phyloP scores from a whole-genome alignment of 1,140 invertebrate genomes.

The Coenobita brevimanus region DNA sequence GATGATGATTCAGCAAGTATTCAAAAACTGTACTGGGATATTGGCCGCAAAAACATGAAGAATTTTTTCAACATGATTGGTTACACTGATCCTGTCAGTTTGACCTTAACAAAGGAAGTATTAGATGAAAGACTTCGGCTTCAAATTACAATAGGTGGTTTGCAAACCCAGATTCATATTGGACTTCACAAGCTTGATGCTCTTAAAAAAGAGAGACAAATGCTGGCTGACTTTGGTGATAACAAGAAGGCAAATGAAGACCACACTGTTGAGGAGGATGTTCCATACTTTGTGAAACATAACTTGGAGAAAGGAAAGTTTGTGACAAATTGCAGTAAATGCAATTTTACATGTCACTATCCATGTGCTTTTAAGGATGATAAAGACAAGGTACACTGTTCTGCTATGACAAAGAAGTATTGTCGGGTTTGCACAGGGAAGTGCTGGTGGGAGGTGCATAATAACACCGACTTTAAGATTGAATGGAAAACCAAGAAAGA shows the following conservation, averaged over 20 bases:
- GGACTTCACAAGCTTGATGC: conserved; percentile 8
- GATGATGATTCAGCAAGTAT: conserved; percentile 26
- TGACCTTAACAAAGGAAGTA: conserved; percentile 34
- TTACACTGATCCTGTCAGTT: conserved; percentile 16
- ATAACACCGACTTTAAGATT: conserved; percentile 14
- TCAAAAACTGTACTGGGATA: conserved; percentile 31
- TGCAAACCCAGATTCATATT: conserved; percentile 39
- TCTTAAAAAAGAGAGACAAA: conserved; percentile 30
- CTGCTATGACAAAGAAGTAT: conserved; percentile 1
- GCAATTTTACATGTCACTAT: conserved; percentile 31
- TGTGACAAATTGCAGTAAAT: conserved; percentile 42
- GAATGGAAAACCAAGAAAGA: background rate
- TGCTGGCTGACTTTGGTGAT: conserved; percentile 34
- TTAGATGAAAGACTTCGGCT: conserved; percentile 27
- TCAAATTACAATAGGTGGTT: conserved; percentile 17
- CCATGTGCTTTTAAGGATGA: conserved; percentile 32
- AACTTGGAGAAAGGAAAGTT: background rate
- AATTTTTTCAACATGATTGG: conserved; percentile 33
- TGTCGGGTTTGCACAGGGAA: conserved; percentile 11
- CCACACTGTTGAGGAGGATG: conserved; percentile 14
- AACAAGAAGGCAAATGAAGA: conserved; percentile 19
- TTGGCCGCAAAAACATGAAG: conserved; percentile 14
- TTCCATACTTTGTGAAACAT: conserved; percentile 8
- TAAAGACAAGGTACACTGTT: background rate
- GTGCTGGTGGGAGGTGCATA: conserved; percentile 16